phyloP scores from a whole-genome alignment of 2,113 vertebrate genomes.

The Oncorhynchus gorbuscha region DNA sequence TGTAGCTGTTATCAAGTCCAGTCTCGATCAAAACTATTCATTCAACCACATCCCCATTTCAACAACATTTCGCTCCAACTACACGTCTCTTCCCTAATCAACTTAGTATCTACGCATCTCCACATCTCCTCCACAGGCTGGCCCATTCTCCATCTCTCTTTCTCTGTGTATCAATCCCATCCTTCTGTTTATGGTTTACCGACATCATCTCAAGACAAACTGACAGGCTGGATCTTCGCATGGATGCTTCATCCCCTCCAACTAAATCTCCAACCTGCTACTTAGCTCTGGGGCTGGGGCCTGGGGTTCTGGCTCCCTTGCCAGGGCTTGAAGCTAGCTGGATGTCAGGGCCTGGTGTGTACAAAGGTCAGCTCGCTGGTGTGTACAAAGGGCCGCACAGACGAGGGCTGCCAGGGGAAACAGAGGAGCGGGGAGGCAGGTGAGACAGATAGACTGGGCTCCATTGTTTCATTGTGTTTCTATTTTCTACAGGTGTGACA shows the following conservation, averaged over 20 bases:
- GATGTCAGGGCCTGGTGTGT: background rate
- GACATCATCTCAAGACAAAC: background rate
- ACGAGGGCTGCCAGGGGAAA: slow-evolving; percentile 24
- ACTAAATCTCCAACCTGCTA: background rate
- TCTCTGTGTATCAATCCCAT: slow-evolving; percentile 23
- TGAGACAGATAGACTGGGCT: slow-evolving; percentile 36
- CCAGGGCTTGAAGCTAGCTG: background rate
- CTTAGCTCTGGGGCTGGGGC: background rate
- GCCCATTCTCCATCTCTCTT: background rate
- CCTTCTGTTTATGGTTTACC: background rate
- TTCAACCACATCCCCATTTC: slow-evolving; percentile 21
- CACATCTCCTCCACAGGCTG: background rate
- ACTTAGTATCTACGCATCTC: background rate
- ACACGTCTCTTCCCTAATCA: slow-evolving; percentile 15
- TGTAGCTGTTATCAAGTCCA: slow-evolving; percentile 33
- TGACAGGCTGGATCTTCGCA: slow-evolving; percentile 13
- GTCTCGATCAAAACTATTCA: slow-evolving; percentile 30
- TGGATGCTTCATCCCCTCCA: background rate
- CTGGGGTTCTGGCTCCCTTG: background rate
- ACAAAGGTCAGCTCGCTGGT: background rate
- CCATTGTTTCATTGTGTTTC: slow-evolving; percentile 26
- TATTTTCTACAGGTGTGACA: slow-evolving; percentile 45
- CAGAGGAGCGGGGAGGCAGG: slow-evolving; percentile 21
- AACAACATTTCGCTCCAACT: slow-evolving; percentile 17
- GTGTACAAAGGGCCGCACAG: slow-evolving; percentile 5